Evolutionary conservation across 2,888 invertebrate genomes (phyloP), one percentile per base, ranked within the genome.

Genomic region (Perdita meconis): DNA sequence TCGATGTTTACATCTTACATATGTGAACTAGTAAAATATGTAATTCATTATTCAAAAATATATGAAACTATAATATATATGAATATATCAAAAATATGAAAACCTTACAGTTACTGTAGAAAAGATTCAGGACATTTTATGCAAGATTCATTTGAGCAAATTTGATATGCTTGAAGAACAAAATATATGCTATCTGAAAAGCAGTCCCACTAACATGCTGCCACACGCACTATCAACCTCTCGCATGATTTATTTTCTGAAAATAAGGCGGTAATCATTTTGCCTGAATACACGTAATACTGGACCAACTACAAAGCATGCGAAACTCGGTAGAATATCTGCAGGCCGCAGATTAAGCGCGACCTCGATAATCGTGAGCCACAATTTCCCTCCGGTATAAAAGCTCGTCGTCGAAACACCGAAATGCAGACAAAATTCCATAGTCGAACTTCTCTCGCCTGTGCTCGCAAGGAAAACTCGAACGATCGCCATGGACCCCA

Each of bases 401-500:
- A 84, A 84, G 63, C 30, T n/a, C 26, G 73, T 22, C 26, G 34
- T 8, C 13, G 22, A 8, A 12, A 36, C 24, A 26, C 22, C 22
- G 16, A 66, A 75, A 51, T 77, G 22, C 70, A 84, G 44, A 75
- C 47, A 24, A 12, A 70, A 40, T 55, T 47, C 51, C 51, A 63
- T 50, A 10, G 30, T 47, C 65, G 5, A 38, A 65, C 8, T 40
- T 57, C 24, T 68, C 38, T 55, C 8, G 16, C 30, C 2, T 13
- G 19, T 24, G 16, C 36, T 12, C 19, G 13, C 10, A 40, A 47
- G 5, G 3, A 50, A 0, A 42, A 19, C 22, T 22, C 22, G 63
- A 38, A 4, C 22, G 10, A 19, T 8, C 42, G 61, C 5, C 36
- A 92, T 92, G 93, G 91, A 93, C n/a, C 26, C 24, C 12, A 51